Conservation (phyloP, 1,140 invertebrate species). For the Neodiprion lecontei region DNA sequence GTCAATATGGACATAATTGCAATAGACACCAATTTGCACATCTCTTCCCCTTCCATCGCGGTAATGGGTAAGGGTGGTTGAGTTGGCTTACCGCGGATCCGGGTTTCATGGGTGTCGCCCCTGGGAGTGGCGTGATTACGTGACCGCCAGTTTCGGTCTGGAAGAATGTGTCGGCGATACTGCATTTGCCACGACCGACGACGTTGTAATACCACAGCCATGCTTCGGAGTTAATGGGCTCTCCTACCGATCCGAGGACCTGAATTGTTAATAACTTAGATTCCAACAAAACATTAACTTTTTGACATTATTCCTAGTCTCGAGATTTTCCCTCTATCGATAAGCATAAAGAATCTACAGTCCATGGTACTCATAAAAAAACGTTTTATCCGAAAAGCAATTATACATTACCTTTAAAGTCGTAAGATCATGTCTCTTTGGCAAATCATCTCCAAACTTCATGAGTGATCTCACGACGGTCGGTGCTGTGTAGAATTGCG, state of each 20-base stretch:
- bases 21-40: no score
- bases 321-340: constrained; percentile 1
- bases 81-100: constrained; percentile 86
- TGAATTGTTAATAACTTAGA: constrained; percentile 60
- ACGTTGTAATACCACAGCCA: constrained; percentile 97
- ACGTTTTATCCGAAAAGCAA: background rate
- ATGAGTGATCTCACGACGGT: constrained; percentile 96
- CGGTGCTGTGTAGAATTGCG: constrained; percentile 97
- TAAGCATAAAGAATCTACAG: background rate
- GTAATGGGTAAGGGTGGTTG: constrained; percentile 5
- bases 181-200: constrained; percentile 82
- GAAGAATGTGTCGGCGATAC: constrained; percentile 98
- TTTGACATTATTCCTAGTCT: background rate
- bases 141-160: constrained; percentile 98
- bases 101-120: constrained; percentile 94
- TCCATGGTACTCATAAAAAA: background rate
- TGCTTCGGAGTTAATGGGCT: constrained; percentile 97
- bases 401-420: constrained; percentile 57
- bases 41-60: no score
- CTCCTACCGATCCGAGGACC: constrained; percentile 93
- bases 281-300: constrained; percentile 18
- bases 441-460: constrained; percentile 86
- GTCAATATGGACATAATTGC: no score
- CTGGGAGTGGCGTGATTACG: constrained; percentile 93
- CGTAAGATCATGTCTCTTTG: constrained; percentile 68